A percentile compares a stretch with the other conserved stretches of the same genome.
Evolutionary conservation across 2,113 vertebrate genomes (phyloP).

Genomic region (Terrapene triunguis): DNA sequence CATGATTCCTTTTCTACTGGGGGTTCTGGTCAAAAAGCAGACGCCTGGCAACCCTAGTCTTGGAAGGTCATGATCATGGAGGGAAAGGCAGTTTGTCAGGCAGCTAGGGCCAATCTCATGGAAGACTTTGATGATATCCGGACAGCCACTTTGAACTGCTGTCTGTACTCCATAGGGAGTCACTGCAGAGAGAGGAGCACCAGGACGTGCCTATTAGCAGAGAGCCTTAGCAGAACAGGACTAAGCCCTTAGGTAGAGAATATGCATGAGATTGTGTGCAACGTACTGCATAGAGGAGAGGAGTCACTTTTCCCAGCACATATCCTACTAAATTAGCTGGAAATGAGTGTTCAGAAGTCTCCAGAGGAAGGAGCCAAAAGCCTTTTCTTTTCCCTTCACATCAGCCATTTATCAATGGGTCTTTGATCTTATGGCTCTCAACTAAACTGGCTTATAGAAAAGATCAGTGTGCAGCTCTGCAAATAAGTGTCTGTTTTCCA

Average conservation of each 20-base stretch:
- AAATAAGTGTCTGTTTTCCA: slow-evolving; percentile 28
- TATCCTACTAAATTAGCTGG: slow-evolving; percentile 66
- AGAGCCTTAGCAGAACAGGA: slow-evolving; percentile 21
- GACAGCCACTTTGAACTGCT: neutral
- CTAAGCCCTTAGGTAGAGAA: slow-evolving; percentile 37
- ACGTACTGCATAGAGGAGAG: slow-evolving; percentile 32
- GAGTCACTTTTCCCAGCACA: slow-evolving; percentile 54
- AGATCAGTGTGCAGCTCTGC: slow-evolving; percentile 51
- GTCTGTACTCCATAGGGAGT: neutral
- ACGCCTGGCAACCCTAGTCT: neutral
- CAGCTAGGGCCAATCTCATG: neutral
- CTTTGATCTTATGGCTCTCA: slow-evolving; percentile 53
- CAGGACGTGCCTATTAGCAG: neutral
- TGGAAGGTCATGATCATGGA: neutral
- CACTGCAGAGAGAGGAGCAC: neutral
- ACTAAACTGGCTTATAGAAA: slow-evolving; percentile 20
- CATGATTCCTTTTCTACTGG: no score
- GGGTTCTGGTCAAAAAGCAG: no score
- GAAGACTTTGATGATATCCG: neutral
- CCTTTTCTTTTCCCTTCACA: slow-evolving; percentile 55
- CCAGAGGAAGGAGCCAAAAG: slow-evolving; percentile 45
- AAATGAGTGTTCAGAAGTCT: slow-evolving; percentile 62
- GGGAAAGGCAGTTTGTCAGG: neutral
- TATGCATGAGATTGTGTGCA: slow-evolving; percentile 47
- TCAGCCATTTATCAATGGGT: slow-evolving; percentile 51